Evolutionary conservation across 2,797 vertebrate species (phyloP).

Genomic region (Prionace glauca): DNA sequence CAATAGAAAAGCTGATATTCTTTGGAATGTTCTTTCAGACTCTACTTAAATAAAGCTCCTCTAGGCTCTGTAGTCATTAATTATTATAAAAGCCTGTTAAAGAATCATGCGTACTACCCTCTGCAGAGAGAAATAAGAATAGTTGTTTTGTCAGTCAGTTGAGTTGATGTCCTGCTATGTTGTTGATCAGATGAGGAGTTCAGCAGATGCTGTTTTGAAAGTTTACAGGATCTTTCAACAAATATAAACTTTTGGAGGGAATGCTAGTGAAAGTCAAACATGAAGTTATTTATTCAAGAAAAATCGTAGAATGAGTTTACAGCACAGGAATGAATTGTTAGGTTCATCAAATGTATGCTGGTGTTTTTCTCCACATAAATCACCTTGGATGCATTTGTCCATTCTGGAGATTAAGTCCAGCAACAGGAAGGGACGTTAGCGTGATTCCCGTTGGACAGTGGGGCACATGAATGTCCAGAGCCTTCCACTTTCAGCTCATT

Average conservation of each 20-base stretch:
- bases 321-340: not conserved
- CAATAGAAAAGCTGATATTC: not conserved
- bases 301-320: not conserved
- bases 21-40: not conserved
- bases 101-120: not conserved
- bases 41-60: not conserved
- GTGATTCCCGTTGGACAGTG: no score
- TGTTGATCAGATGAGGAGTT: not conserved
- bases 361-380: not conserved
- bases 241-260: not conserved
- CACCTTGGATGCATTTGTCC: not conserved
- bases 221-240: not conserved
- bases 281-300: not conserved
- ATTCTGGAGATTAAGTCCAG: no score
- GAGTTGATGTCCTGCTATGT: no score
- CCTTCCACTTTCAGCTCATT: no score
- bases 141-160: not conserved
- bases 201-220: not conserved
- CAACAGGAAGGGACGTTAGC: no score
- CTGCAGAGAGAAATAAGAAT: not conserved
- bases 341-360: not conserved
- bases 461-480: no score
- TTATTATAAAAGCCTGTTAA: conserved; percentile 6
- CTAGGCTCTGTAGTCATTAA: not conserved
- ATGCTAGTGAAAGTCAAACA: not conserved